phyloP scores from a whole-genome alignment of 2,888 invertebrate genomes.

The Agriotes lineatus region DNA sequence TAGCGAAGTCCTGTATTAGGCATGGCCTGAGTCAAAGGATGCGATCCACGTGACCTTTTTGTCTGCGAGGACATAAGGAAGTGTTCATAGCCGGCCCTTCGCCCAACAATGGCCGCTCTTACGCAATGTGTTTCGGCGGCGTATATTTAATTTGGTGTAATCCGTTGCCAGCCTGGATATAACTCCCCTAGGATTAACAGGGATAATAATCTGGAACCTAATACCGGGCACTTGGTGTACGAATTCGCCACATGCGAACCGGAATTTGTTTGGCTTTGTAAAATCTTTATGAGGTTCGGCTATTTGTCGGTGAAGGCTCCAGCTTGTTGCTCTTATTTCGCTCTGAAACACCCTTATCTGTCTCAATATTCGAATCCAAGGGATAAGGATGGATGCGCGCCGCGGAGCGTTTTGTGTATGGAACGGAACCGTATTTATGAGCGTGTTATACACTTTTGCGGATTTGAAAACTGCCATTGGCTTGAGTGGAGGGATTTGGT shows the following conservation, averaged over 20 bases:
- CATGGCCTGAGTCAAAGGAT: too few species aligned
- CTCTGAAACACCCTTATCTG: conserved; percentile 23
- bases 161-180: conserved; percentile 31
- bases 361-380: conserved; percentile 15
- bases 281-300: conserved; percentile 33
- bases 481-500: conserved; percentile 22
- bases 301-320: conserved; percentile 26
- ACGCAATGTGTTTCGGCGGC: conserved; percentile 1
- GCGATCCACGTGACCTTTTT: too few species aligned
- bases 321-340: conserved; percentile 26
- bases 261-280: conserved; percentile 36
- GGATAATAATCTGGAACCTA: conserved; percentile 36
- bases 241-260: conserved; percentile 37
- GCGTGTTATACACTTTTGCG: conserved; percentile 25
- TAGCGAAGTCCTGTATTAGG: too few species aligned
- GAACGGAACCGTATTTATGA: conserved; percentile 19
- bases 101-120: neutral
- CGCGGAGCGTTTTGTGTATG: conserved; percentile 11
- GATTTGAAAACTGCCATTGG: conserved; percentile 29
- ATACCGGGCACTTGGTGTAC: conserved; percentile 29
- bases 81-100: too few species aligned
- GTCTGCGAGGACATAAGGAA: too few species aligned
- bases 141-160: conserved; percentile 35
- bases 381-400: conserved; percentile 13
- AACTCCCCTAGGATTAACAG: conserved; percentile 35